Evolutionary conservation across 2,113 vertebrate genomes (phyloP), one percentile per base, ranked within the genome.

Genomic region (Trinectes maculatus): DNA sequence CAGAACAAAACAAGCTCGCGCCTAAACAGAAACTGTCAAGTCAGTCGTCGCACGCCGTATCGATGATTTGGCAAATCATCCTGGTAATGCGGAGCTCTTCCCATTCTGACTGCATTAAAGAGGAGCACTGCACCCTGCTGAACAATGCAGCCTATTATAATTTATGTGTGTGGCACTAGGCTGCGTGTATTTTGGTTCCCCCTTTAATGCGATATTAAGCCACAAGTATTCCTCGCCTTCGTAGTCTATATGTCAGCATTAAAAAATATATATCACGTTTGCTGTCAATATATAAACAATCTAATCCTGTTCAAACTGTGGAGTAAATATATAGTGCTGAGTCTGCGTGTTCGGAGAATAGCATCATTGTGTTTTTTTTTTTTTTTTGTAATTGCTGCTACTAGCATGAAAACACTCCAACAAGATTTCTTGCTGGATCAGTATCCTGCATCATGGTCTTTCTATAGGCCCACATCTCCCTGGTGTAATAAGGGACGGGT

Each of bases 401-500:
- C 57, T 34, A 70, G 42, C n/a, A 26, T 44, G 28, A 37, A 65
- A 55, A 36, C 15, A 57, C 22, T 9, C 16, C 39, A 24, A 52
- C 66, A 49, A 19, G 24, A 43, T 53, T 58, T 59, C 46, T 54
- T 31, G 2, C 58, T 63, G 18, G 49, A 74, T 54, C 58, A 46
- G 46, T 22, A 78, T 53, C 44, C 49, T 8, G 4, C 28, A 46
- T 42, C 48, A 25, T 65, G 56, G 26, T 49, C 40, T 72, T 77
- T 79, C 34, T 65, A 74, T 56, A 70, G 57, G 42, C 54, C 43
- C 29, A 37, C 73, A 44, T 77, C 21, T 66, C 81, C 69, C 62
- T 5, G 4, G 64, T 58, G 77, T 62, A 86, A 80, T 77, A 61
- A 77, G 54, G 39, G 59, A 48, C 6, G 40, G 76, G 89, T 88